A percentile compares a stretch with the other conserved stretches of the same genome.
phyloP scores from a whole-genome alignment of 2,797 vertebrate species.

The Ispidina lecontei region DNA sequence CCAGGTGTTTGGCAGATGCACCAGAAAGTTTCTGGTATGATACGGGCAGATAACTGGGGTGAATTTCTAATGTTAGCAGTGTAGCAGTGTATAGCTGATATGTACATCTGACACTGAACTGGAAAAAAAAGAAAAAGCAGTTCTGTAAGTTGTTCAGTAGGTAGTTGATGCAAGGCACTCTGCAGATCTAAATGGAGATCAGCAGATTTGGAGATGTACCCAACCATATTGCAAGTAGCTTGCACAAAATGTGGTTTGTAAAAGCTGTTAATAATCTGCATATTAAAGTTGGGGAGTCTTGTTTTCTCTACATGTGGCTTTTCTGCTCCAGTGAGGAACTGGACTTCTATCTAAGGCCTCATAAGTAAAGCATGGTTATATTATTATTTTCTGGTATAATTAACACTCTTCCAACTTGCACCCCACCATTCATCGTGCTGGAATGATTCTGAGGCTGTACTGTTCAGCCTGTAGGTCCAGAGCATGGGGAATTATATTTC shows the following conservation, averaged over 20 bases:
- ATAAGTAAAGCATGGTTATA: background rate
- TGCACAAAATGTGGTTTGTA: background rate
- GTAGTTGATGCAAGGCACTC: background rate
- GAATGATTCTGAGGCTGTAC: background rate
- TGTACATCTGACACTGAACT: background rate
- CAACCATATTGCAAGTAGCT: background rate
- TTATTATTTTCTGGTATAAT: background rate
- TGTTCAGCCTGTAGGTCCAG: background rate
- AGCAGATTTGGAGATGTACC: constrained; percentile 10
- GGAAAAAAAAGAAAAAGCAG: background rate
- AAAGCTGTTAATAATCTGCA: background rate
- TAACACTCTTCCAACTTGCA: background rate
- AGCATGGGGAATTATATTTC: background rate
- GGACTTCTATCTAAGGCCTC: background rate
- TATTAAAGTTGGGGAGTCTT: background rate
- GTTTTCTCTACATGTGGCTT: background rate
- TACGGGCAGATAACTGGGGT: background rate
- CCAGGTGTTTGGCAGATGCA: background rate
- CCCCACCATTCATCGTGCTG: background rate
- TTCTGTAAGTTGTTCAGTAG: background rate
- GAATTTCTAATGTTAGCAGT: background rate
- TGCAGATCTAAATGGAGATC: background rate
- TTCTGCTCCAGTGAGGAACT: background rate
- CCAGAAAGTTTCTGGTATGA: background rate
- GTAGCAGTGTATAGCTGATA: background rate